Conservation (phyloP, 2,888 invertebrate genomes). For the Brenthis ino region DNA sequence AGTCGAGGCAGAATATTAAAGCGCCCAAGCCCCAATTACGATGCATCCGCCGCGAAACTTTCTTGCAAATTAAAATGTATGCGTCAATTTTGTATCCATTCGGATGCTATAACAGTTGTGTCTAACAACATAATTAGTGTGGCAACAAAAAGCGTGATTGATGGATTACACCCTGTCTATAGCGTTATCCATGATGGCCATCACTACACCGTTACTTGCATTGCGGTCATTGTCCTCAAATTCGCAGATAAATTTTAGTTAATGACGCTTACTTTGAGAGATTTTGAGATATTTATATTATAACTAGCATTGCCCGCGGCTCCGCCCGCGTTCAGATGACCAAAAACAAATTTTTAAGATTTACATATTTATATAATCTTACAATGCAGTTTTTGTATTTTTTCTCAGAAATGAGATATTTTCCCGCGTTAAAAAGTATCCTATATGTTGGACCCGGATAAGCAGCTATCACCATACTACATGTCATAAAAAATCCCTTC, state of each 20-base stretch:
- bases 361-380: too few species aligned
- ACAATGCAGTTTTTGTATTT: too few species aligned
- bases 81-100: conserved; percentile 17
- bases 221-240: conserved; percentile 33
- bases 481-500: too few species aligned
- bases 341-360: too few species aligned
- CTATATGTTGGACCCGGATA: too few species aligned
- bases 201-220: conserved; percentile 51
- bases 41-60: conserved; percentile 20
- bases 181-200: conserved; percentile 51
- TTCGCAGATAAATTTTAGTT: conserved; percentile 16
- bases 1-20: conserved; percentile 13
- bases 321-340: too few species aligned
- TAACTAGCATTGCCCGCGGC: too few species aligned
- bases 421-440: too few species aligned
- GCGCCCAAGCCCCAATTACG: conserved; percentile 10
- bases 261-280: neutral
- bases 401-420: too few species aligned
- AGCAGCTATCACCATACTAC: too few species aligned
- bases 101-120: conserved; percentile 15
- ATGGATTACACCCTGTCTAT: conserved; percentile 36
- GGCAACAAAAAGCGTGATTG: conserved; percentile 31
- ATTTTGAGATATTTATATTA: neutral
- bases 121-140: conserved; percentile 19
- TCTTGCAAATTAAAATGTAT: conserved; percentile 17